A percentile compares a stretch with the other conserved stretches of the same genome.
Evolutionary conservation across 2,113 vertebrate genomes (phyloP).

Genomic region (Epinephelus lanceolatus): DNA sequence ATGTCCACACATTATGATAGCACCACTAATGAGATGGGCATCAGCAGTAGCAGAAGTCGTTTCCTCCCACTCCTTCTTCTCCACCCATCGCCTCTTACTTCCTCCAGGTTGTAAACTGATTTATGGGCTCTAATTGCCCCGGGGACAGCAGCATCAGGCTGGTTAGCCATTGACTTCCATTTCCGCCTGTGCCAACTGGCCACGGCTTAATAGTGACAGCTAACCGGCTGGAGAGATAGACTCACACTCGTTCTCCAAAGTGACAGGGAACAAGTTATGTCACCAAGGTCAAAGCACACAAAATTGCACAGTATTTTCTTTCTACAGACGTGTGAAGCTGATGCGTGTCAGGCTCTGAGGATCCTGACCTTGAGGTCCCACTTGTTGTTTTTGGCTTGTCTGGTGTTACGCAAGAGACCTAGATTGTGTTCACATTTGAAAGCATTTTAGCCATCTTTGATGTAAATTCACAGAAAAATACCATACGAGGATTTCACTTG

Average conservation of each 20-base stretch:
- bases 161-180: constrained; percentile 30
- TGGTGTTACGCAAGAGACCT: neutral
- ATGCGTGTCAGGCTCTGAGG: neutral
- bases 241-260: neutral
- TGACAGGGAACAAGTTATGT: constrained; percentile 18
- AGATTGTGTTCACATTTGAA: neutral
- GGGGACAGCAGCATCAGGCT: constrained; percentile 47
- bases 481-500: neutral
- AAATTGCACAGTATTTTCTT: neutral
- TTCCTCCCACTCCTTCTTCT: constrained; percentile 59
- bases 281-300: neutral
- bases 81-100: constrained; percentile 56
- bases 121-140: constrained; percentile 73
- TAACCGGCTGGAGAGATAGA: constrained; percentile 42
- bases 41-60: constrained; percentile 46
- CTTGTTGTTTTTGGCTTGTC: neutral
- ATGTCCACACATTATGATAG: constrained; percentile 58
- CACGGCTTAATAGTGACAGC: constrained; percentile 27
- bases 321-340: neutral
- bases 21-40: constrained; percentile 74
- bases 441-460: neutral
- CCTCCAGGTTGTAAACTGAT: constrained; percentile 59
- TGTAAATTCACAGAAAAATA: neutral
- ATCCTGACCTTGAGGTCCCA: neutral
- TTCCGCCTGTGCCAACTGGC: constrained; percentile 27